Conservation (phyloP, 1,140 invertebrate genomes). For the Polyergus mexicanus region DNA sequence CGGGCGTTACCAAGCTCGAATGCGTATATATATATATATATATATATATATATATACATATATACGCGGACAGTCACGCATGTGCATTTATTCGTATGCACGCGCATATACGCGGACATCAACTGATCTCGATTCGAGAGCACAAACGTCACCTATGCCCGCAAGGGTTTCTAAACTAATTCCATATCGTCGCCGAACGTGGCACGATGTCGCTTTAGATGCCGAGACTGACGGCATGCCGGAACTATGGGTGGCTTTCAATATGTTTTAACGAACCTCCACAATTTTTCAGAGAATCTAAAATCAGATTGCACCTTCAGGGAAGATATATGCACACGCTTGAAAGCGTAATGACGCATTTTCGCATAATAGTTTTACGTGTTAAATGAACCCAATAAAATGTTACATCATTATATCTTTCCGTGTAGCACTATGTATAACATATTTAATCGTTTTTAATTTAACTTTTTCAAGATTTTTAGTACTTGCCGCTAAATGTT, state of each 20-base stretch:
- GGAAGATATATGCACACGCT: constrained; percentile 24
- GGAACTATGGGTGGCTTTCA: constrained; percentile 54
- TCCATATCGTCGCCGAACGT: constrained; percentile 47
- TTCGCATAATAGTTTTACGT: constrained; percentile 38
- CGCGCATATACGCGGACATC: background rate
- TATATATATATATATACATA: constrained; percentile 60
- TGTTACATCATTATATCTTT: constrained; percentile 16
- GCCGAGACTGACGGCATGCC: constrained; percentile 47
- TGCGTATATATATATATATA: constrained; percentile 63
- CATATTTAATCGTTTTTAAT: constrained; percentile 15
- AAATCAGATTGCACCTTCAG: constrained; percentile 54
- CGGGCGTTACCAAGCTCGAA: constrained; percentile 70
- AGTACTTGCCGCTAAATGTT: background rate
- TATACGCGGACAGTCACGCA: constrained; percentile 52
- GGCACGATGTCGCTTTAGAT: constrained; percentile 44
- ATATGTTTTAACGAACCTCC: constrained; percentile 56
- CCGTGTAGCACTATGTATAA: background rate
- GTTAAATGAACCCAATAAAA: background rate
- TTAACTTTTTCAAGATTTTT: background rate
- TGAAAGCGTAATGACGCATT: constrained; percentile 32
- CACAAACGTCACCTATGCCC: constrained; percentile 37
- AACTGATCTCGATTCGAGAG: constrained; percentile 54
- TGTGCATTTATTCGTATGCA: constrained; percentile 41
- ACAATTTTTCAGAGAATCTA: constrained; percentile 12
- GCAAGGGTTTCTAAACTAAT: constrained; percentile 51